Conservation (phyloP, 2,113 vertebrate genomes). For the Salvelinus sp. region DNA sequence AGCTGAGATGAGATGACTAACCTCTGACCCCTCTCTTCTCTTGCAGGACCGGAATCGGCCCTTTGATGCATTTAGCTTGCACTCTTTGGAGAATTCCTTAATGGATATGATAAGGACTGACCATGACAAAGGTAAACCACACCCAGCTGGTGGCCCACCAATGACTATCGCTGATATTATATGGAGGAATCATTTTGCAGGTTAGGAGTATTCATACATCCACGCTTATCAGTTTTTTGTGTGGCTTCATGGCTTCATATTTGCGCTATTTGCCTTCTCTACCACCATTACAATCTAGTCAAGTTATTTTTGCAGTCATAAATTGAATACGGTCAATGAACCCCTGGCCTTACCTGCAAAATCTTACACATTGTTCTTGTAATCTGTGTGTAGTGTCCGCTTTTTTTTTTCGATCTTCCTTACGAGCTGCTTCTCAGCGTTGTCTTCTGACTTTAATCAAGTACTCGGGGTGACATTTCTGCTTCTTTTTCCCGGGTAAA, state of each 20-base stretch:
- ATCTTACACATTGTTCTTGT: constrained; percentile 15
- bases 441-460: constrained; percentile 50
- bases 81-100: constrained; percentile 99
- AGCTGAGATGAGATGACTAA: constrained; percentile 8
- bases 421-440: constrained; percentile 34
- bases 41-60: constrained; percentile 98
- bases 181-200: constrained; percentile 99
- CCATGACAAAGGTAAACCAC: constrained; percentile 99
- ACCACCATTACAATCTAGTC: constrained; percentile 33
- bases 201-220: constrained; percentile 95
- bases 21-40: constrained; percentile 46
- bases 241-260: constrained; percentile 67
- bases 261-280: constrained; percentile 68
- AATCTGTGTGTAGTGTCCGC: constrained; percentile 64
- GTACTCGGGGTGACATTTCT: constrained; percentile 37
- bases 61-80: constrained; percentile 99
- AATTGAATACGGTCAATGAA: constrained; percentile 39
- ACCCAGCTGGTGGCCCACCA: constrained; percentile 92
- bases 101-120: constrained; percentile 99
- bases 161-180: constrained; percentile 97
- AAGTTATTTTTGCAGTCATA: constrained; percentile 67
- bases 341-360: constrained; percentile 64
- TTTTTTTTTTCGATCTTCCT: constrained; percentile 22
- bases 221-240: constrained; percentile 72
- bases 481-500: neutral